Base-by-base conservation (phyloP, 2,113 vertebrate genomes). In the Rhinogobius similis region DNA sequence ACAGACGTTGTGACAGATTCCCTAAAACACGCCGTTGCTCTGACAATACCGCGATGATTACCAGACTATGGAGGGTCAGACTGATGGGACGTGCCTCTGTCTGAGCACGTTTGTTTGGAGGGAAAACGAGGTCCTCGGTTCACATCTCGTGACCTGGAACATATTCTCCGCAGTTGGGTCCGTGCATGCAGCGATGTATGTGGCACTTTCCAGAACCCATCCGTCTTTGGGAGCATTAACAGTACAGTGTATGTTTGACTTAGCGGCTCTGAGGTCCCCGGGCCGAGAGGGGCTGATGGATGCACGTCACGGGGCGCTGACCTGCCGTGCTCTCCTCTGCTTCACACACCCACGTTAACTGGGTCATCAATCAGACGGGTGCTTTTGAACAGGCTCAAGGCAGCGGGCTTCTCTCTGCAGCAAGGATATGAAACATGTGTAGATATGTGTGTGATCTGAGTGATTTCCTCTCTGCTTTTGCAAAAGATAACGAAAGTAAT, bases 141-240 rank as follows among this genome's bases (percentile, higher is more conserved):
- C 62, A 62, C 36, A 52, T 69, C 55, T 62, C 44, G 18, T 72
- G 70, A 77, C 56, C 61, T 73, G 62, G 44, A 76, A 36, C 71
- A 69, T 55, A 68, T 75, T 55, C 61, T 43, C 44, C 3, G 62
- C 21, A 62, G 41, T 50, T 11, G 1, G 26, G 52, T 14, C 55
- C 1, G 55, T 18, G 67, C 56, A 43, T 14, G 67, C 10, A 46
- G 32, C 53, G 53, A 7, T 75, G 44, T 73, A 5, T 75, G 50
- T 73, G 77, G 32, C 84, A 85, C 77, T 83, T 85, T 88, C 70
- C 80, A 77, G 77, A 82, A 77, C 44, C 69, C 74, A 82, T 89
- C 75, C 48, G 77, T 84, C n/a, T 81, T 63, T 23, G 46, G 0
- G 50, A 72, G 55, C 44, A 81, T 64, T 74, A 76, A 77, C 71